These are phyloP conservation scores for Aphodius sticticus DNA, from an alignment of 2,888 invertebrate genomes.

Conservation along the genomic window DNA sequence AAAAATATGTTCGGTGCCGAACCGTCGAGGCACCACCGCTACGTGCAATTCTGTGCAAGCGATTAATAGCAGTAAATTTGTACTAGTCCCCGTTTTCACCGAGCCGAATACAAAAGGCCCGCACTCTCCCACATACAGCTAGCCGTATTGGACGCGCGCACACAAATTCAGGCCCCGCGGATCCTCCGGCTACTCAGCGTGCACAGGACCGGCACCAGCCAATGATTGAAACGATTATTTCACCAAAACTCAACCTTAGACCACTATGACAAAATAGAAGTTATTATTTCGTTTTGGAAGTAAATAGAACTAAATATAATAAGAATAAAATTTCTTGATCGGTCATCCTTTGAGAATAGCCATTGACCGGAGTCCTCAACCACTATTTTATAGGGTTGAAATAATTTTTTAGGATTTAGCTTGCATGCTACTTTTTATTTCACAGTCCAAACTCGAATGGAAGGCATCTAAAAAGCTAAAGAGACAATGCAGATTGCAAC, in stretches of 20 bases:
- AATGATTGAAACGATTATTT: neutral
- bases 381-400: no score
- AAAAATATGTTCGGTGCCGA: conserved; percentile 58
- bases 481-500: no score
- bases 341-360: no score
- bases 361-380: no score
- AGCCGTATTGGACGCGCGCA: conserved; percentile 32
- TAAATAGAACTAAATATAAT: neutral
- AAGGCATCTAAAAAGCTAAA: no score
- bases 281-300: neutral
- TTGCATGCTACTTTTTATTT: no score
- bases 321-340: no score
- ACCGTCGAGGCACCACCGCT: conserved; percentile 49
- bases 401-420: no score
- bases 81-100: conserved; percentile 43
- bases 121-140: conserved; percentile 34
- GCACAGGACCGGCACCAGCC: neutral
- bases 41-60: conserved; percentile 54
- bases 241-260: neutral
- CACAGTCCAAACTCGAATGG: no score
- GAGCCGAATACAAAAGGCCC: conserved; percentile 36
- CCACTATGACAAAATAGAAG: neutral
- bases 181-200: neutral
- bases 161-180: conserved; percentile 14
- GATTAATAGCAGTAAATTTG: conserved; percentile 49